Conservation (phyloP, 2,113 vertebrate species). For the Danionella cerebrum region DNA sequence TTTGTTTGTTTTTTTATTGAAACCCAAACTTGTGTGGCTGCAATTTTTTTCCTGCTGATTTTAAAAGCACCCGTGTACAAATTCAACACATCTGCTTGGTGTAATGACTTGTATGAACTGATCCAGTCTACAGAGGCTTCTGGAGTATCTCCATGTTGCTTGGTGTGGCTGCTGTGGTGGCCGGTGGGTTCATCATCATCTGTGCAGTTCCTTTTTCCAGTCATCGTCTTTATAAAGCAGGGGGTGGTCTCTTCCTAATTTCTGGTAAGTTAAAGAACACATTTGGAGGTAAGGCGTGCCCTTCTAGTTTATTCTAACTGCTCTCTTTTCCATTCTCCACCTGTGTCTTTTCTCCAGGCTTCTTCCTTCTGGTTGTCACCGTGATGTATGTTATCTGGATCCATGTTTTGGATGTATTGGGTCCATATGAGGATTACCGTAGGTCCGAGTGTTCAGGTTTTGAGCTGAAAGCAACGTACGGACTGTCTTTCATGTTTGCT, state of each 20-base stretch:
- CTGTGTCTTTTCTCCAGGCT: conserved; percentile 57
- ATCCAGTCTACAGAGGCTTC: conserved; percentile 89
- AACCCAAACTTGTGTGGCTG: no score
- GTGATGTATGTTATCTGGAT: conserved; percentile 90
- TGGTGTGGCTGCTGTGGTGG: conserved; percentile 71
- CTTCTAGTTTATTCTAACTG: neutral
- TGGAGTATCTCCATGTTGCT: conserved; percentile 92
- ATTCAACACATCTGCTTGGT: neutral
- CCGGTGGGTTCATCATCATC: conserved; percentile 85
- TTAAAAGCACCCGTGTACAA: no score
- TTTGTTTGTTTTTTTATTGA: no score
- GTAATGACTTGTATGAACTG: neutral
- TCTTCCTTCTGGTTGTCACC: conserved; percentile 80
- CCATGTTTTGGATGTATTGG: conserved; percentile 78
- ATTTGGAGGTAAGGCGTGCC: no score
- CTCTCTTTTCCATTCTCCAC: neutral
- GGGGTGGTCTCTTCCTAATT: conserved; percentile 78
- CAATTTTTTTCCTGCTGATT: no score
- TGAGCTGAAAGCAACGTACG: conserved; percentile 70
- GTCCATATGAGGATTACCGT: conserved; percentile 64
- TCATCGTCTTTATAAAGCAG: conserved; percentile 82
- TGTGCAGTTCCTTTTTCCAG: conserved; percentile 90
- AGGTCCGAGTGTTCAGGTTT: conserved; percentile 63
- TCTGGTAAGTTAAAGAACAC: conserved; percentile 67
- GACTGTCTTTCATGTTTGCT: conserved; percentile 91